Percentiles rank a stretch among this genome's conserved stretches.
Evolutionary conservation across 1,140 invertebrate genomes (phyloP).

Genomic region (Harlomillsia oculata): DNA sequence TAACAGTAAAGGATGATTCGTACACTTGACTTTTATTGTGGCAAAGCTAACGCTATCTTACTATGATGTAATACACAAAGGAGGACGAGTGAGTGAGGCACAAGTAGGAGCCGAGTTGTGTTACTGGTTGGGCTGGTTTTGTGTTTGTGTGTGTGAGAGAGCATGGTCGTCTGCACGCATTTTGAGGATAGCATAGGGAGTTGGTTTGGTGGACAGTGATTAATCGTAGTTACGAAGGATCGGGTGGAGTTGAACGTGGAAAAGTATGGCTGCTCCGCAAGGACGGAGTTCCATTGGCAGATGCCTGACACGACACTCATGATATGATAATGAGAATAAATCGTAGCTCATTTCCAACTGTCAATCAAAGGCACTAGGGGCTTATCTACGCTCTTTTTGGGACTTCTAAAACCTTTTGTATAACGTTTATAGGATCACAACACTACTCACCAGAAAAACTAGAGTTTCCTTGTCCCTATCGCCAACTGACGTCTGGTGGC

Average conservation of each 20-base stretch:
- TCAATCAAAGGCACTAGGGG: conserved; percentile 33
- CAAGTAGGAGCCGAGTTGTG: too few species aligned
- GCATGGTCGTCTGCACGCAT: neutral
- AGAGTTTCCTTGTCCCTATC: conserved; percentile 10
- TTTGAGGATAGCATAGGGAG: conserved; percentile 13
- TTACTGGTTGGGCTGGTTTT: neutral
- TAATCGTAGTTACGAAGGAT: conserved; percentile 34
- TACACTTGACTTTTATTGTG: too few species aligned
- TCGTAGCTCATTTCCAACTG: conserved; percentile 35
- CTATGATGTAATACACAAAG: too few species aligned
- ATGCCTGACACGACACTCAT: conserved; percentile 35
- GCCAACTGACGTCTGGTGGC: conserved; percentile 35
- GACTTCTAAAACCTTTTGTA: neutral
- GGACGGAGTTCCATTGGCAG: conserved; percentile 32
- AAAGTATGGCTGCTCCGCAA: conserved; percentile 34
- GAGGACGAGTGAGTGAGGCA: too few species aligned
- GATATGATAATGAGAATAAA: conserved; percentile 37
- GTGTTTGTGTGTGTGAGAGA: neutral
- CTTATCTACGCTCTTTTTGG: neutral
- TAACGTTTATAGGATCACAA: neutral
- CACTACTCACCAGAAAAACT: neutral
- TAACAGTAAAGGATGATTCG: too few species aligned
- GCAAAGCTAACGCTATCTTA: too few species aligned
- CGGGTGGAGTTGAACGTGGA: conserved; percentile 35
- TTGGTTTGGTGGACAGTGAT: conserved; percentile 34